Percentiles rank a stretch among this genome's conserved stretches.
Evolutionary conservation across 2,113 vertebrate species (phyloP).

Genomic region (Scartelaos histophorus): DNA sequence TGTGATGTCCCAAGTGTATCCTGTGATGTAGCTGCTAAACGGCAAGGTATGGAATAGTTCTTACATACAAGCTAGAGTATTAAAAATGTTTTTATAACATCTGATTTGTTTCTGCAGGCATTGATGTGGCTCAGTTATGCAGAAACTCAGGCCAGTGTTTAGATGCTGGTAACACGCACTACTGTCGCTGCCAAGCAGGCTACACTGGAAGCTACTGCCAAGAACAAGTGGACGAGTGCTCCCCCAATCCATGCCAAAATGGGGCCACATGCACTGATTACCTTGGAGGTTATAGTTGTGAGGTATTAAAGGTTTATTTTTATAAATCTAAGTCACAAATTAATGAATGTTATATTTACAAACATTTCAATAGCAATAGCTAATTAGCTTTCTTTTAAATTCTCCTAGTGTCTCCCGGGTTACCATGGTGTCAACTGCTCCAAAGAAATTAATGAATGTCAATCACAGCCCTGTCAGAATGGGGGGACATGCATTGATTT

Average conservation of each 20-base stretch:
- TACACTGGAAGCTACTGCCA: slow-evolving; percentile 98
- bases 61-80: neutral
- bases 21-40: slow-evolving; percentile 91
- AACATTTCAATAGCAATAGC: neutral
- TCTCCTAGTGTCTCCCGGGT: slow-evolving; percentile 73
- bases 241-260: slow-evolving; percentile 94
- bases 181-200: slow-evolving; percentile 92
- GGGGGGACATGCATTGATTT: slow-evolving; percentile 97
- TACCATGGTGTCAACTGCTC: slow-evolving; percentile 97
- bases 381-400: neutral
- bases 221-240: slow-evolving; percentile 95
- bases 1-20: slow-evolving; percentile 95
- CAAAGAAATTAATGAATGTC: slow-evolving; percentile 94
- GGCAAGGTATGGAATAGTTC: slow-evolving; percentile 78
- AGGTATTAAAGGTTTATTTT: slow-evolving; percentile 74
- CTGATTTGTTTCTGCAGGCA: slow-evolving; percentile 65
- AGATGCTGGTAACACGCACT: slow-evolving; percentile 89
- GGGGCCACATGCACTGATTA: slow-evolving; percentile 95
- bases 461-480: slow-evolving; percentile 93
- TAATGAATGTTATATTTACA: neutral
- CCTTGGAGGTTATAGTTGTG: slow-evolving; percentile 93
- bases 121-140: slow-evolving; percentile 85
- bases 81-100: neutral
- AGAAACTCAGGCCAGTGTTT: slow-evolving; percentile 90
- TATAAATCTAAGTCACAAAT: neutral